Conservation (phyloP, 2,888 invertebrate species). For the Nomada fucata region DNA sequence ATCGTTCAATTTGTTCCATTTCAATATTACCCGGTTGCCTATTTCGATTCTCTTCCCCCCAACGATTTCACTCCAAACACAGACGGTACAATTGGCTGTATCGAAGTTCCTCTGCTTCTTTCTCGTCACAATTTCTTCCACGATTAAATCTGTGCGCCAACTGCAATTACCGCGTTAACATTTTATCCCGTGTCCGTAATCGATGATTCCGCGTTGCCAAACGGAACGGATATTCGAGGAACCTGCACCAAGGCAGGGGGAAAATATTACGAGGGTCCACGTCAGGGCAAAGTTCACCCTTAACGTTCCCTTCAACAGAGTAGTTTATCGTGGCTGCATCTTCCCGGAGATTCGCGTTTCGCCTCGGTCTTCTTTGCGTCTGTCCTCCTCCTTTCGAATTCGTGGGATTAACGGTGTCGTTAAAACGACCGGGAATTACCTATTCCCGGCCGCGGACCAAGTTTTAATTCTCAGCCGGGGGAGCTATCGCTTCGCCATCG, state of each 20-base stretch:
- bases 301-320: conserved; percentile 27
- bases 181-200: background rate
- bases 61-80: background rate
- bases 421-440: conserved; percentile 32
- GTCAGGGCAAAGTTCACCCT: conserved; percentile 7
- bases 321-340: conserved; percentile 40
- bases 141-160: no score
- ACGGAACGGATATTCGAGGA: background rate
- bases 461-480: conserved; percentile 27
- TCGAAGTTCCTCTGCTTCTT: no score
- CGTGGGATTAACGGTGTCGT: conserved; percentile 42
- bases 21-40: background rate
- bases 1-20: background rate
- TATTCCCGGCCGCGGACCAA: conserved; percentile 18
- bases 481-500: conserved; percentile 24
- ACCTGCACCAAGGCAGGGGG: background rate
- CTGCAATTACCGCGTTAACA: background rate
- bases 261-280: background rate
- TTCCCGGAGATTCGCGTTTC: conserved; percentile 21
- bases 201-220: background rate
- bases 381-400: background rate
- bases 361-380: conserved; percentile 33
- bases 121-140: no score
- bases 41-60: background rate
- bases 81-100: no score